These are phyloP conservation scores for Hemicrepidius hirtus DNA, from an alignment of 2,888 invertebrate genomes.

Conservation along the genomic window DNA sequence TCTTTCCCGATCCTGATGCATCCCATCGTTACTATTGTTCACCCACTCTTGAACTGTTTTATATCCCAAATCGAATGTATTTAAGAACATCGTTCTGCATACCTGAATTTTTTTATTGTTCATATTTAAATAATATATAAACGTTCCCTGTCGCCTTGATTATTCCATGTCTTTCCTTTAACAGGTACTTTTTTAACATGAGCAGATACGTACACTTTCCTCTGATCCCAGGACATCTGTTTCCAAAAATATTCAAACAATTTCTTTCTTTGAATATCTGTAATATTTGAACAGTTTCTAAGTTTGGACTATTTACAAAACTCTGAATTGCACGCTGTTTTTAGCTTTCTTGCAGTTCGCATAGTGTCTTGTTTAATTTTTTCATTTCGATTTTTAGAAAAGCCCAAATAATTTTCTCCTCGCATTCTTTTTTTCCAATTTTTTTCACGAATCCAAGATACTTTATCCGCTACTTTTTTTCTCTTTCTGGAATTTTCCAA, in stretches of 20 bases:
- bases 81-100: background rate
- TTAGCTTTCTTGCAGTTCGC: background rate
- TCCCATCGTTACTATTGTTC: background rate
- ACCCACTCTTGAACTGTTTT: constrained; percentile 30
- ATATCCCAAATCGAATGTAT: constrained; percentile 20
- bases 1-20: background rate
- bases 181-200: background rate
- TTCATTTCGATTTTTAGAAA: background rate
- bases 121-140: background rate
- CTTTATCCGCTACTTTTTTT: too few relatives aligned
- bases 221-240: background rate
- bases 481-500: too few relatives aligned
- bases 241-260: background rate
- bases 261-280: background rate
- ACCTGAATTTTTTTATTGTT: background rate
- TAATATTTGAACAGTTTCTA: background rate
- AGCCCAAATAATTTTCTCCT: background rate
- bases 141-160: background rate
- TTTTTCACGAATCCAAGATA: too few relatives aligned
- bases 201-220: background rate
- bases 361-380: background rate
- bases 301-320: background rate
- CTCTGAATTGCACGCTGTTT: background rate
- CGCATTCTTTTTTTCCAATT: background rate
- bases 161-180: background rate